Percentiles rank a stretch among this genome's conserved stretches.
Conservation (phyloP, 1,140 invertebrate genomes). For the Hesperophylax magnus region DNA sequence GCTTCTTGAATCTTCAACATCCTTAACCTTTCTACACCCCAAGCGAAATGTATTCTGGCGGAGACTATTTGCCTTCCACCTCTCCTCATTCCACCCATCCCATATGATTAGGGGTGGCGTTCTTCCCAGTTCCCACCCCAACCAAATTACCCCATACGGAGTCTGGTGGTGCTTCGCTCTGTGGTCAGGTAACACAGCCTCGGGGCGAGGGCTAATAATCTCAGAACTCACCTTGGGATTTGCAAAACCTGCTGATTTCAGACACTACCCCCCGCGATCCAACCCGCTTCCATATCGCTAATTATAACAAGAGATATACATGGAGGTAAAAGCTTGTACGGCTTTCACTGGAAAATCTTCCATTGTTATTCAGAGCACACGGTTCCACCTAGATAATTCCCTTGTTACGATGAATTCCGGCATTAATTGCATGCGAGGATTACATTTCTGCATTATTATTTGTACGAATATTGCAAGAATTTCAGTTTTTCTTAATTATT, state of each 20-base stretch:
- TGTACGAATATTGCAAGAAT: neutral
- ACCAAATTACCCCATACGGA: slow-evolving; percentile 13
- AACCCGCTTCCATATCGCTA: slow-evolving; percentile 28
- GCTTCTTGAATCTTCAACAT: slow-evolving; percentile 21
- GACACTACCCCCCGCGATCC: slow-evolving; percentile 24
- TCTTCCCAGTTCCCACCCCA: neutral
- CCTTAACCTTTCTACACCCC: slow-evolving; percentile 40
- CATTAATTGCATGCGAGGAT: neutral
- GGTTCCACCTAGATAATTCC: slow-evolving; percentile 8
- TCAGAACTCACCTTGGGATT: slow-evolving; percentile 39
- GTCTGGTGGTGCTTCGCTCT: slow-evolving; percentile 23
- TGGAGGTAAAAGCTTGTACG: slow-evolving; percentile 6
- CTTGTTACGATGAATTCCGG: neutral
- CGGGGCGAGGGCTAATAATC: slow-evolving; percentile 32
- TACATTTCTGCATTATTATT: neutral
- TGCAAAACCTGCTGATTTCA: slow-evolving; percentile 41
- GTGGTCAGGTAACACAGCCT: slow-evolving; percentile 34
- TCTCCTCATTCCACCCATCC: neutral
- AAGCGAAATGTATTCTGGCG: neutral
- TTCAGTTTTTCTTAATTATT: too few species aligned
- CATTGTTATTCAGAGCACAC: slow-evolving; percentile 13
- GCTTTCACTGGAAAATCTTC: neutral
- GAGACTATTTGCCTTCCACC: slow-evolving; percentile 10
- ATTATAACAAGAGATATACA: slow-evolving; percentile 34
- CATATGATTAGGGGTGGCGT: too few species aligned